These are phyloP conservation scores for Ceramica pisi DNA, from an alignment of 2,888 invertebrate species.

Conservation along the genomic window DNA sequence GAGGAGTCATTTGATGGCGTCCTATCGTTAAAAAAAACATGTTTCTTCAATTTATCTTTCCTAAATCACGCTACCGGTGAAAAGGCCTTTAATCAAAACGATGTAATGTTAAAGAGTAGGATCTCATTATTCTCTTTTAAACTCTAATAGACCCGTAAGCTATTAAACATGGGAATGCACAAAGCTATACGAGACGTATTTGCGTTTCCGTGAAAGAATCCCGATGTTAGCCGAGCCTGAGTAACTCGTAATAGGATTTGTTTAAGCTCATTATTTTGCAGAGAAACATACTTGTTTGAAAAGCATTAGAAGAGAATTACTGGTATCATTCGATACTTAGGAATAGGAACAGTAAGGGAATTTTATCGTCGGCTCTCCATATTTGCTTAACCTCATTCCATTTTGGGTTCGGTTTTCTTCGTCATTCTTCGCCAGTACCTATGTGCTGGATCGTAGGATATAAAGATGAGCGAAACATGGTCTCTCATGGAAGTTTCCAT, in stretches of 20 bases:
- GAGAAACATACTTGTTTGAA: slow-evolving; percentile 17
- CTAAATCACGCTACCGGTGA: no score
- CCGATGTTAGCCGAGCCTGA: slow-evolving; percentile 66
- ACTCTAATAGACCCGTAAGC: not conserved
- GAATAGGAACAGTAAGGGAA: not conserved
- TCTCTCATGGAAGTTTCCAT: no score
- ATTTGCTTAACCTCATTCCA: not conserved
- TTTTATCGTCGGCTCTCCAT: not conserved
- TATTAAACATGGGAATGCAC: slow-evolving; percentile 33
- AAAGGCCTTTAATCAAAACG: no score
- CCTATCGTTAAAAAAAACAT: no score
- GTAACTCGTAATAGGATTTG: slow-evolving; percentile 69
- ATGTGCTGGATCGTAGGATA: no score
- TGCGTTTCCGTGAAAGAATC: slow-evolving; percentile 60
- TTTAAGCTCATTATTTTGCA: slow-evolving; percentile 70
- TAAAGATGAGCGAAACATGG: no score
- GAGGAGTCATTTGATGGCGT: no score
- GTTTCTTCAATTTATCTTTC: no score
- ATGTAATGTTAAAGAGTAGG: not conserved
- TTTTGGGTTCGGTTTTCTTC: no score
- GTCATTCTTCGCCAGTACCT: no score
- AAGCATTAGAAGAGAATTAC: slow-evolving; percentile 17
- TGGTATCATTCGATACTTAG: slow-evolving; percentile 10
- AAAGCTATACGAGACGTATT: slow-evolving; percentile 39
- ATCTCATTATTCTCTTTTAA: slow-evolving; percentile 4